Conservation (phyloP, 37 sponge, comb jelly and placozoan genomes). For the Hexactinellida sp. region DNA sequence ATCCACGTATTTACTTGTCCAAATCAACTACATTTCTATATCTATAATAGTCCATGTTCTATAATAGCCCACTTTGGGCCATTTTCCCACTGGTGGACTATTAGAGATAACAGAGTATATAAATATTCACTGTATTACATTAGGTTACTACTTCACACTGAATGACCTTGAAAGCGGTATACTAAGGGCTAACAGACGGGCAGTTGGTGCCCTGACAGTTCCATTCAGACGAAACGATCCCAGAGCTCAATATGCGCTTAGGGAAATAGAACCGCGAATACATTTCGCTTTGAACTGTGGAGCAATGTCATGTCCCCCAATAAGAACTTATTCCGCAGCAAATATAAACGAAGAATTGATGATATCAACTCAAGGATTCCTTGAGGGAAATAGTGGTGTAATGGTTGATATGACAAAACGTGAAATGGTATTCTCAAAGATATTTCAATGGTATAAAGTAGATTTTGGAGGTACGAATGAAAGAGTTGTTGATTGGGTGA, state of each 20-base stretch:
- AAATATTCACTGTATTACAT: too few species aligned
- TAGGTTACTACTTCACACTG: slow-evolving; percentile 44
- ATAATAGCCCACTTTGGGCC: too few species aligned
- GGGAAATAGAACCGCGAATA: slow-evolving; percentile 53
- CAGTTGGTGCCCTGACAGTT: slow-evolving; percentile 44
- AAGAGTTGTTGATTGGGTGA: slow-evolving; percentile 28
- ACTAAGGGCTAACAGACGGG: slow-evolving; percentile 68
- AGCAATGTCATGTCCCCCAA: slow-evolving; percentile 89
- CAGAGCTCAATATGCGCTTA: slow-evolving; percentile 43
- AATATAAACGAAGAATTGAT: slow-evolving; percentile 61
- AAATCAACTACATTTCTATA: too few species aligned
- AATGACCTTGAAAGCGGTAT: slow-evolving; percentile 97
- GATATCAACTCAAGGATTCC: slow-evolving; percentile 54
- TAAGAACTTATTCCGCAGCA: slow-evolving; percentile 75
- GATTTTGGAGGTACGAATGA: slow-evolving; percentile 76
- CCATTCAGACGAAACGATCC: slow-evolving; percentile 77
- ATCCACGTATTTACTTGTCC: too few species aligned
- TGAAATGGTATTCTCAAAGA: slow-evolving; percentile 45
- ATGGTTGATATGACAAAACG: slow-evolving; percentile 37
- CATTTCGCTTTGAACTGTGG: slow-evolving; percentile 99
- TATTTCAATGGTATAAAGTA: slow-evolving; percentile 85
- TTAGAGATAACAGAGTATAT: too few species aligned
- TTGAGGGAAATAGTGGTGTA: slow-evolving; percentile 45
- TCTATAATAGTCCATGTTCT: too few species aligned
- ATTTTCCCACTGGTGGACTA: too few species aligned